Evolutionary conservation across 2,113 vertebrate species (phyloP), one percentile per base, ranked within the genome.

Genomic region (Nesoenas mayeri): DNA sequence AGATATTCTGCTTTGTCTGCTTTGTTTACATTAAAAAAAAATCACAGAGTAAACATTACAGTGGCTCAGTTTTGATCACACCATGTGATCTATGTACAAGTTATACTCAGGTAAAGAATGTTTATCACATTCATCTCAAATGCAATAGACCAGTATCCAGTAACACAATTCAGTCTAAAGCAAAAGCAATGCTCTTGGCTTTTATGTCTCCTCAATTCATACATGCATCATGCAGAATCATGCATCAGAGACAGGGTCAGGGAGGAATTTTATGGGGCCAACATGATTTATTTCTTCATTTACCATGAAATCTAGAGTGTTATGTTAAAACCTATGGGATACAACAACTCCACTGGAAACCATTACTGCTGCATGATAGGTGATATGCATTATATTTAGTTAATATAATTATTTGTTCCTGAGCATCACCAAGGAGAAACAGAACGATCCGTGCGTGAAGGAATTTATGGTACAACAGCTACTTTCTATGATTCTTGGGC

Each of bases 391-490:
- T 92, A 82, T 91, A 84, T 84, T 89, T 84, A 84, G 69, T 89
- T 95, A 91, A 94, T 75, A 79, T 66, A 93, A 96, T 94, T 94
- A 92, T 92, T 94, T 93, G 70, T 53, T 96, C 77, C 77, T 92
- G 61, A 94, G 50, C 74, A 75, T 67, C 90, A 94, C 44, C 77
- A 95, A 94, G 61, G 75, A 88, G 80, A 87, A 77, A 71, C 14
- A 48, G 77, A 94, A 92, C 20, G 58, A 92, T 92, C 73, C 77
- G 88, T 89, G 65, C 73, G 69, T 69, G 77, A 89, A 93, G 77
- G 80, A 95, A 95, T 96, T 96, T 95, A 84, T 93, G 73, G 40
- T 82, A 86, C 70, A 89, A 79, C 36, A 91, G 85, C 83, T 88
- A 94, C 44, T 84, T 93, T 81, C 61, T 71, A 48, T 24, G 65